Percentiles rank a stretch among this genome's conserved stretches.
Conservation (phyloP, 2,797 vertebrate genomes). For the Squalus acanthias region DNA sequence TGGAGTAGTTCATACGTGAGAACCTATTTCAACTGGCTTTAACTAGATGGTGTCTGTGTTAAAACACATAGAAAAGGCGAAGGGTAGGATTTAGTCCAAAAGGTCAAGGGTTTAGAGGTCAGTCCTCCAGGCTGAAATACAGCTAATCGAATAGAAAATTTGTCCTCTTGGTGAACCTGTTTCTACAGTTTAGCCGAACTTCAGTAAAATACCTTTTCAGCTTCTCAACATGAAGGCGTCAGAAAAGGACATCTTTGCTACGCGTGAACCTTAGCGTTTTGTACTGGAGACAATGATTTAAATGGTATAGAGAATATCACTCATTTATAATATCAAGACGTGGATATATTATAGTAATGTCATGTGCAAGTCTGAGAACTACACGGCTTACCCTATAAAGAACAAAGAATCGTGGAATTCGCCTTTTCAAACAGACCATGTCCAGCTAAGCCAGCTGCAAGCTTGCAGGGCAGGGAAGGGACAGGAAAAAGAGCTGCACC, state of each 20-base stretch:
- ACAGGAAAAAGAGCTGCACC: constrained; percentile 2
- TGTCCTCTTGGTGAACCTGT: constrained; percentile 98
- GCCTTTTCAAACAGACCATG: constrained; percentile 34
- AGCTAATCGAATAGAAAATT: constrained; percentile 83
- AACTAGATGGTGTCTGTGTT: constrained; percentile 66
- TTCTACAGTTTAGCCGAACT: constrained; percentile 89
- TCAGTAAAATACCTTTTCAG: constrained; percentile 95
- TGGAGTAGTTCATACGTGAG: constrained; percentile 40
- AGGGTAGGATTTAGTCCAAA: constrained; percentile 73
- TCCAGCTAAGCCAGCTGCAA: constrained; percentile 37
- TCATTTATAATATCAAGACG: constrained; percentile 79
- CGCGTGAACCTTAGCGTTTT: constrained; percentile 77
- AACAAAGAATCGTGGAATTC: constrained; percentile 62
- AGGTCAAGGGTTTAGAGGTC: constrained; percentile 98
- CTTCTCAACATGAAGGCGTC: constrained; percentile 79
- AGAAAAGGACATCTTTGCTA: constrained; percentile 75
- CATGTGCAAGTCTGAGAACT: constrained; percentile 66
- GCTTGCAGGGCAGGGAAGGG: constrained; percentile 34
- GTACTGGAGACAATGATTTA: constrained; percentile 81
- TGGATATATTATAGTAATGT: constrained; percentile 70
- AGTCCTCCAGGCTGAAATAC: constrained; percentile 92
- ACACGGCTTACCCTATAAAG: constrained; percentile 59
- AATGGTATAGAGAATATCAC: constrained; percentile 74
- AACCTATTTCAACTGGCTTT: constrained; percentile 53
- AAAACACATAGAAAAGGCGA: constrained; percentile 59